Conservation (phyloP, 2,888 invertebrate genomes). For the Aphrophora alni region DNA sequence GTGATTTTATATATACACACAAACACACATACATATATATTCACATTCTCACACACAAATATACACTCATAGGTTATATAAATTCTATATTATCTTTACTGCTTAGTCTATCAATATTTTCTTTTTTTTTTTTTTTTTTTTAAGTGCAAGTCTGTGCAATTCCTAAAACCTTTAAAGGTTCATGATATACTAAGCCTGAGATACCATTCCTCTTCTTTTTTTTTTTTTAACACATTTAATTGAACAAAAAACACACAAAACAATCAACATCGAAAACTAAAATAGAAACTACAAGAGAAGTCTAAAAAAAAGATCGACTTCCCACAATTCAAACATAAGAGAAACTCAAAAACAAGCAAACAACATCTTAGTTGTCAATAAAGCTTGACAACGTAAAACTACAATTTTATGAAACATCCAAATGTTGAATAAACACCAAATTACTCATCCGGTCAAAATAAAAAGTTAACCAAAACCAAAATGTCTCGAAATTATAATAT, state of each 20-base stretch:
- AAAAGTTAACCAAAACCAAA: slow-evolving; percentile 16
- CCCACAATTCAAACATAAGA: not conserved
- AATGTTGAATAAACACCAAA: slow-evolving; percentile 34
- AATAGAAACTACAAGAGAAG: slow-evolving; percentile 8
- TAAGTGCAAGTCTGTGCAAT: slow-evolving; percentile 47
- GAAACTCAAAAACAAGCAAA: not conserved
- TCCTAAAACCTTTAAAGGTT: slow-evolving; percentile 23
- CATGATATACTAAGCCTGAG: not conserved
- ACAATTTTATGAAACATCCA: slow-evolving; percentile 19
- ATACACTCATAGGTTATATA: not conserved
- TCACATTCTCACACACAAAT: not conserved
- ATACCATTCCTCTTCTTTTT: not conserved
- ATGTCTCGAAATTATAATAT: slow-evolving; percentile 21
- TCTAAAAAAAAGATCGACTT: not conserved
- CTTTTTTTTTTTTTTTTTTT: not conserved
- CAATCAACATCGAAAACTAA: slow-evolving; percentile 1
- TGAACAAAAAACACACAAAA: slow-evolving; percentile 14
- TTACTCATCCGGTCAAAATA: slow-evolving; percentile 23
- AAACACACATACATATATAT: not conserved
- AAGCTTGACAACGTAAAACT: slow-evolving; percentile 32
- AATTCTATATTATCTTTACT: not conserved
- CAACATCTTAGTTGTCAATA: slow-evolving; percentile 23
- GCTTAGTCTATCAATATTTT: not conserved
- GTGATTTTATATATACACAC: not conserved
- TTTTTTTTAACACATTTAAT: not conserved